Evolutionary conservation across 2,888 invertebrate genomes (phyloP), one percentile per base, ranked within the genome.

Genomic region (Dichetophora obliterata): DNA sequence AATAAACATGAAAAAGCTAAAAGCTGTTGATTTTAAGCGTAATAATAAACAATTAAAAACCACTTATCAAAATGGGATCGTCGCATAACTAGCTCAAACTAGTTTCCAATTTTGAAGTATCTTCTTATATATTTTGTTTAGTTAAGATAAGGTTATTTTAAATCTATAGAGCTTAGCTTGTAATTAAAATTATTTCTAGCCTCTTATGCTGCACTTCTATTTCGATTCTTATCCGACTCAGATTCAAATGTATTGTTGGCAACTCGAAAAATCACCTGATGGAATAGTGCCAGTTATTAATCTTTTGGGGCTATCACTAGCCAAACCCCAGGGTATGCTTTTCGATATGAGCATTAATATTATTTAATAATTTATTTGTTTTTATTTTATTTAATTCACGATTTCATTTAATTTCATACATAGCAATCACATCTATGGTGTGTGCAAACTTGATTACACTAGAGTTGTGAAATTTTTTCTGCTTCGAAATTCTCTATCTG

Each of bases 41-140:
- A 43, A 2, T 11, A 43, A 11, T 43, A 59, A 59, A 75, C 22
- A 73, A 68, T 48, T 66, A 75, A 59, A 78, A 22, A 74, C 9
- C 71, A 52, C 61, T 79, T 80, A 85, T 85, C 83, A 81, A 82
- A 84, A 85, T 80, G 82, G 81, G 83, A 80, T 81, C 83, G 83
- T 80, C 74, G 76, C 43, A 65, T 78, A 85, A 82, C 85, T 80
- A 80, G 81, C 80, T 82, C 27, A 66, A 85, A 85, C 85, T 81
- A 83, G 84, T 82, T 83, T 52, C 34, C n/a, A 54, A 31, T 9
- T 27, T 24, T 22, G 8, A 9, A 59, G 22, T 59, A 59, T 8
- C 9, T 59, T 24, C 57, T 24, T 59, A 59, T 19, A 4, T 59
- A 22, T 27, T 27, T 43, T 11, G 11, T 43, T 43, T 11, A 43